phyloP scores from a whole-genome alignment of 2,113 vertebrate genomes.

The Acanthisitta chloris region DNA sequence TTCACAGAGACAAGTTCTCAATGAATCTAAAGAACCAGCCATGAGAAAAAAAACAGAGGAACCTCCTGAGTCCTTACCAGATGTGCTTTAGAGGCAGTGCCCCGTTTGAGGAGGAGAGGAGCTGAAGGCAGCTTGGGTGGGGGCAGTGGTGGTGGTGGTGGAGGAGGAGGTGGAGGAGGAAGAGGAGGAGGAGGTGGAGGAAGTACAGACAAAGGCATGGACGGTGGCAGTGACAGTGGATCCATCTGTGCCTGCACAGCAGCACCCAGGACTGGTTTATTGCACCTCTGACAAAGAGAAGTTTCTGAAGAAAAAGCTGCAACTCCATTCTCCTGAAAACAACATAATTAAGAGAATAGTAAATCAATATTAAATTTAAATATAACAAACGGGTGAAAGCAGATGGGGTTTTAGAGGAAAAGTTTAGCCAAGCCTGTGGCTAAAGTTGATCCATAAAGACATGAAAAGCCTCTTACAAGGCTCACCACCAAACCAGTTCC shows the following conservation, averaged over 20 bases:
- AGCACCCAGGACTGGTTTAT: background rate
- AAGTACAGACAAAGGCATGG: background rate
- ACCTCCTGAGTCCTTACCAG: constrained; percentile 63
- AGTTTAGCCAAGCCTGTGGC: background rate
- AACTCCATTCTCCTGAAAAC: constrained; percentile 21
- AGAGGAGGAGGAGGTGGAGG: background rate
- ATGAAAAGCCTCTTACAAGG: background rate
- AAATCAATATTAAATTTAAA: too few species aligned
- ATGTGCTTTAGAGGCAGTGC: constrained; percentile 9
- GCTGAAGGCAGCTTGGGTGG: constrained; percentile 55
- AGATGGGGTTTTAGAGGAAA: background rate
- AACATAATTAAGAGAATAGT: background rate
- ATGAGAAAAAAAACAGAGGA: background rate
- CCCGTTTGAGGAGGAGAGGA: constrained; percentile 47
- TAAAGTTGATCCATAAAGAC: background rate
- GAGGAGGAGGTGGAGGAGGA: background rate
- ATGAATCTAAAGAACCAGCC: background rate
- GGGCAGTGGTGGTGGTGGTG: background rate
- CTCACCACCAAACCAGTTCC: background rate
- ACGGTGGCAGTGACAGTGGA: background rate
- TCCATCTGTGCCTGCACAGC: background rate
- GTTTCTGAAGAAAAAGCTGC: background rate
- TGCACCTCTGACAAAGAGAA: constrained; percentile 40
- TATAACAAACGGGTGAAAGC: background rate
- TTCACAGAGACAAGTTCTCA: background rate